Base-by-base conservation (phyloP, 2,888 invertebrate species). In the Amitus sp. region DNA sequence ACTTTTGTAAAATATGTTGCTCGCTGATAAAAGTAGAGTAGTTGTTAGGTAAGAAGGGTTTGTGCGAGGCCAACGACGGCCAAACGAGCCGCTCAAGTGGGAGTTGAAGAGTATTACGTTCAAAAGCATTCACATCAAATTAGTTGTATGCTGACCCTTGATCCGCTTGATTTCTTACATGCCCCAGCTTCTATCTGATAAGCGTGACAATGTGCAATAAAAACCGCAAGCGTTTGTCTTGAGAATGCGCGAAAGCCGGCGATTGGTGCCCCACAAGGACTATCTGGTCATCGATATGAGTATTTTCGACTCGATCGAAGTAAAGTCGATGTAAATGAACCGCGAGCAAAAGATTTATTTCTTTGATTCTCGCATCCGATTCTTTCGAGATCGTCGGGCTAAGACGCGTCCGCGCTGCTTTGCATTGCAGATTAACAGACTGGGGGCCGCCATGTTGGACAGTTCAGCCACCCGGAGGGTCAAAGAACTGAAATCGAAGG, bases 401-500 rank as follows among this genome's bases (percentile, higher is more conserved):
- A n/a, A n/a, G n/a, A n/a, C n/a, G n/a, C n/a, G n/a, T n/a, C n/a
- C n/a, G 34, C 13, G 7, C 15, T 13, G 17, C 15, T 19, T 19
- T 19, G 2, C 10, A 34, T 67, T 66, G 18, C 69, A 80, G 81
- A 77, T 73, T 59, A 74, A 72, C 66, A 72, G 73, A 67, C 62
- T 74, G 63, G 72, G 71, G 60, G 68, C 65, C 68, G 76, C 68
- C 55, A 81, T 77, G 77, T 63, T 74, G 71, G 76, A 71, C 55
- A 75, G 69, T 65, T 73, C 73, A 58, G 73, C 72, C 59, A 71
- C 79, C 48, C 76, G 77, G 54, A 73, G 80, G 56, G 66, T 73
- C 2, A 81, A 79, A 70, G 76, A 78, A 37, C 48, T 70, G 17
- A 63, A 69, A 48, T 65, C 69, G 39, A 66, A 37, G 50, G 54